Conservation (phyloP, 2,888 invertebrate genomes). For the Drosophila lutescens region DNA sequence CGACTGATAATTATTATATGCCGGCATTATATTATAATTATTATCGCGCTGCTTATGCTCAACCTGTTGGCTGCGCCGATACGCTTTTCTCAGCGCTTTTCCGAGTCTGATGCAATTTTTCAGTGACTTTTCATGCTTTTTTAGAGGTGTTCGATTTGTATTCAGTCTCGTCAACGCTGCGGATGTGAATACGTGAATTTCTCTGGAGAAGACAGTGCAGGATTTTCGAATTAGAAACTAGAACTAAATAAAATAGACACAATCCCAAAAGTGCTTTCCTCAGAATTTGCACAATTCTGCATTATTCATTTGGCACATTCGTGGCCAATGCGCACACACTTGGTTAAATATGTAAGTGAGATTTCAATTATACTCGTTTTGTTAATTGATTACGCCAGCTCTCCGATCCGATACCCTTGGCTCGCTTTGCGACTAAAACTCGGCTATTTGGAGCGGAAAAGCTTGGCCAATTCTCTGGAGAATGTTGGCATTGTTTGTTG, state of each 20-base stretch:
- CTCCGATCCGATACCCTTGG: neutral
- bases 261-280: slow-evolving; percentile 18
- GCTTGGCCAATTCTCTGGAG: slow-evolving; percentile 32
- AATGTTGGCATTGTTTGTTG: slow-evolving; percentile 30
- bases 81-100: slow-evolving; percentile 13
- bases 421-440: slow-evolving; percentile 20
- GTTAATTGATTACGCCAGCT: slow-evolving; percentile 33
- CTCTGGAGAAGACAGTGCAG: neutral
- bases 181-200: neutral
- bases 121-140: slow-evolving; percentile 36
- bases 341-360: slow-evolving; percentile 29
- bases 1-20: slow-evolving; percentile 70
- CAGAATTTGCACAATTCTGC: slow-evolving; percentile 20
- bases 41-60: slow-evolving; percentile 28
- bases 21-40: slow-evolving; percentile 51
- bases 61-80: slow-evolving; percentile 14
- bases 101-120: slow-evolving; percentile 51
- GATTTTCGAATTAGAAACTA: neutral
- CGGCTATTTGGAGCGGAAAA: slow-evolving; percentile 47
- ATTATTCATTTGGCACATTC: slow-evolving; percentile 43
- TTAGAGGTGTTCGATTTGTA: neutral
- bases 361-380: slow-evolving; percentile 39
- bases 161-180: slow-evolving; percentile 39
- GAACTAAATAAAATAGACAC: neutral
- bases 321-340: slow-evolving; percentile 36